Conservation (phyloP, 2,797 vertebrate species). For the Dryobates pubescens region DNA sequence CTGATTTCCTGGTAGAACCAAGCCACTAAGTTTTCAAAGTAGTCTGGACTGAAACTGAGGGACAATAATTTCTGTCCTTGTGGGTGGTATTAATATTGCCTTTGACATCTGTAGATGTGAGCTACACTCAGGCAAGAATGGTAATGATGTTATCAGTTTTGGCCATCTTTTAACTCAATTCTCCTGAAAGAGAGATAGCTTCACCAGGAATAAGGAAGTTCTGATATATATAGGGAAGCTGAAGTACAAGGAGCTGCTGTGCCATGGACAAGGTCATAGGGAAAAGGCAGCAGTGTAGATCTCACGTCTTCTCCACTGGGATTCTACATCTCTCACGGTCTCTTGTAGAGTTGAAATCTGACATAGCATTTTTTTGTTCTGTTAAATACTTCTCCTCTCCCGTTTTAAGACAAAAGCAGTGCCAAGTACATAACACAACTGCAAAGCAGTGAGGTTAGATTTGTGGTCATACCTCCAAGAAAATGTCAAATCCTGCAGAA, state of each 20-base stretch:
- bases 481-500: background rate
- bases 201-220: background rate
- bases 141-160: background rate
- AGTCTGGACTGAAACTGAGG: background rate
- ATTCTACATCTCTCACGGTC: fast-evolving
- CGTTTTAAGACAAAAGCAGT: background rate
- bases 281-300: background rate
- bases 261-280: background rate
- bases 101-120: background rate
- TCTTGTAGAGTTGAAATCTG: background rate
- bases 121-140: background rate
- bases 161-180: background rate
- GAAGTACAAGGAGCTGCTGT: background rate
- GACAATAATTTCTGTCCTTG: background rate
- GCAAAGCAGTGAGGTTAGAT: background rate
- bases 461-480: background rate
- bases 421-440: background rate
- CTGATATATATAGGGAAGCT: background rate
- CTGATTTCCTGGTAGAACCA: background rate
- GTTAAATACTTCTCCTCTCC: background rate
- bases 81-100: background rate
- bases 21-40: background rate
- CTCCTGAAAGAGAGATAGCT: background rate
- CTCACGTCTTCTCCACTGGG: background rate
- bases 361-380: background rate